Percentiles rank a stretch among this genome's conserved stretches.
phyloP scores from a whole-genome alignment of 2,797 vertebrate species.

The Microhierax caerulescens region DNA sequence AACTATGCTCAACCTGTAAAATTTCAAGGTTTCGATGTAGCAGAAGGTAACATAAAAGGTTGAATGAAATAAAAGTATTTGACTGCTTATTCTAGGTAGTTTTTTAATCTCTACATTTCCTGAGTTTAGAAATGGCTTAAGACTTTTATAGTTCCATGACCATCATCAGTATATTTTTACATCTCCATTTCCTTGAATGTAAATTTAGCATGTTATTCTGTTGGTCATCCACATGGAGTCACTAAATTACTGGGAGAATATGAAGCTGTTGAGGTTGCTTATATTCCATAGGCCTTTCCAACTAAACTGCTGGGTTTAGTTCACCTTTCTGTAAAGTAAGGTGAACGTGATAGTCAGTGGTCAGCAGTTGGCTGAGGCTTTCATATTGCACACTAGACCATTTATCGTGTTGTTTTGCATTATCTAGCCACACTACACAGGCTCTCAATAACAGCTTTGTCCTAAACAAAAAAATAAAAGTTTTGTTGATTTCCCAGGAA shows the following conservation, averaged over 20 bases:
- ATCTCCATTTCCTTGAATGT: not conserved
- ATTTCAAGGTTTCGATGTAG: slow-evolving; percentile 95
- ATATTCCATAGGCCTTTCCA: not conserved
- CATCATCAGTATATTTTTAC: not conserved
- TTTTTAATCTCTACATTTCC: not conserved
- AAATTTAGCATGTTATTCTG: slow-evolving; percentile 39
- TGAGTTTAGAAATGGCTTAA: not conserved
- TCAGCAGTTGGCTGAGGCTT: not conserved
- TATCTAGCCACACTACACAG: not conserved
- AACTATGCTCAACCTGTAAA: slow-evolving; percentile 99
- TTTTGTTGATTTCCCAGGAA: not conserved
- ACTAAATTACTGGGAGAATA: slow-evolving; percentile 44
- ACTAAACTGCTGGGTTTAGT: not conserved
- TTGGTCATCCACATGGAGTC: slow-evolving; percentile 74
- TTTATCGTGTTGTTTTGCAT: not conserved
- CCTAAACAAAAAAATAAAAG: not conserved
- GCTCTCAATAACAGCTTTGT: not conserved
- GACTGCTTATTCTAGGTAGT: slow-evolving; percentile 42
- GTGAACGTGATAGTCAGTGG: not conserved
- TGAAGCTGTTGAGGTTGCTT: not conserved
- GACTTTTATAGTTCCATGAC: not conserved
- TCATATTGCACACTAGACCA: not conserved
- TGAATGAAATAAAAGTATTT: slow-evolving; percentile 59
- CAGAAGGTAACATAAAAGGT: slow-evolving; percentile 87
- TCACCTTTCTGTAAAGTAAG: not conserved